Conservation (phyloP, 2,888 invertebrate genomes). For the Cheiracanthium punctorium region DNA sequence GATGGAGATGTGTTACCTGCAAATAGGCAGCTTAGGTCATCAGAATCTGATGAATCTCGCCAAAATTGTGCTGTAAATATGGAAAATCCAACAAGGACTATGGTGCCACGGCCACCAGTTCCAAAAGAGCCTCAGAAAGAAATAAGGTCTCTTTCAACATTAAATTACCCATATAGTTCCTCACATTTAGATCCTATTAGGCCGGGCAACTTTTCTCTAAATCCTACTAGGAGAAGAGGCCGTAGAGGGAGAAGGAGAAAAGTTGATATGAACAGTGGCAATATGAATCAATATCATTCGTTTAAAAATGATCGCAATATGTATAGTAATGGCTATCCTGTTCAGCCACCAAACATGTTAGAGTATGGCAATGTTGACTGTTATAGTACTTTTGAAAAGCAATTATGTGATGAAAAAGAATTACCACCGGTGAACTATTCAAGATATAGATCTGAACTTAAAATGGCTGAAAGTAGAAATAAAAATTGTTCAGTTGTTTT, state of each 20-base stretch:
- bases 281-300: slow-evolving; percentile 19
- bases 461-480: slow-evolving; percentile 6
- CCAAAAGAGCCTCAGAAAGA: slow-evolving; percentile 16
- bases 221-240: slow-evolving; percentile 44
- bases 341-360: neutral
- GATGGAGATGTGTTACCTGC: slow-evolving; percentile 9
- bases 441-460: slow-evolving; percentile 19
- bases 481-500: slow-evolving; percentile 16
- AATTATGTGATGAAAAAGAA: slow-evolving; percentile 22
- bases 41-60: slow-evolving; percentile 25
- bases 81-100: neutral
- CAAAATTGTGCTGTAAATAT: slow-evolving; percentile 14
- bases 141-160: neutral
- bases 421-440: slow-evolving; percentile 20
- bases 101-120: neutral
- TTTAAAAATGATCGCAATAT: slow-evolving; percentile 33
- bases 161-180: slow-evolving; percentile 35
- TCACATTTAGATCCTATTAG: neutral
- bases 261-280: slow-evolving; percentile 22
- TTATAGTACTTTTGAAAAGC: slow-evolving; percentile 6
- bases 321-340: slow-evolving; percentile 17
- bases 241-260: slow-evolving; percentile 48
- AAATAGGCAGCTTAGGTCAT: slow-evolving; percentile 19
- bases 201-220: neutral
- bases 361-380: slow-evolving; percentile 25